Evolutionary conservation across 2,113 vertebrate genomes (phyloP).

Genomic region (Lophius piscatorius): DNA sequence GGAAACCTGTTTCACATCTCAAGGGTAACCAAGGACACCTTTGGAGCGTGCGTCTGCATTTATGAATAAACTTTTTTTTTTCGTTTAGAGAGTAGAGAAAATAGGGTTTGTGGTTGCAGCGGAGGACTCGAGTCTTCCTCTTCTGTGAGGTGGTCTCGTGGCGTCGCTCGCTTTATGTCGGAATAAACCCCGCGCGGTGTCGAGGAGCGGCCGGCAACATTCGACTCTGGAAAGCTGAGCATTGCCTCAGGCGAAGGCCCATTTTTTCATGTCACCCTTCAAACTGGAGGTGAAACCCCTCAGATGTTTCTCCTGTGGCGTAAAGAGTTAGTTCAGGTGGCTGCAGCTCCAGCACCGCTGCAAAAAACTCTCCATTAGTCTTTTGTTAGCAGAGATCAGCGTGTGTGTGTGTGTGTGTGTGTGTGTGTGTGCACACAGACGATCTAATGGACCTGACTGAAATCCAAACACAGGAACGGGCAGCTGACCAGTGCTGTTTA

Average conservation of each 20-base stretch:
- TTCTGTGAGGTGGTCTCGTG: too few relatives aligned
- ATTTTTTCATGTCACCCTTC: neutral
- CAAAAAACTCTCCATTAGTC: conserved; percentile 60
- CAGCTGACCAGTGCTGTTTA: conserved; percentile 67
- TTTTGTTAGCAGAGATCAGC: conserved; percentile 52
- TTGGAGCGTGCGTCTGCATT: conserved; percentile 44
- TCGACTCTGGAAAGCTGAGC: too few relatives aligned
- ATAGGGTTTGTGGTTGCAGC: too few relatives aligned
- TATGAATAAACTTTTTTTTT: conserved; percentile 13
- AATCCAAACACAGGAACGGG: conserved; percentile 72
- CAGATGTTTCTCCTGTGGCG: conserved; percentile 1
- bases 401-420: conserved; percentile 22
- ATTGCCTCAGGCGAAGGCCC: too few relatives aligned
- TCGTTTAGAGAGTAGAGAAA: too few relatives aligned
- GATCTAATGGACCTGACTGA: conserved; percentile 68
- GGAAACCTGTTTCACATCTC: conserved; percentile 65
- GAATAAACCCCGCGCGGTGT: neutral
- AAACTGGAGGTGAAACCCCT: conserved; percentile 14
- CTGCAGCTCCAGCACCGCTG: conserved; percentile 35
- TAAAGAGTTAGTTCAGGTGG: conserved; percentile 38
- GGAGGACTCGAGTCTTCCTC: too few relatives aligned
- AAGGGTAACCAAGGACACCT: conserved; percentile 56
- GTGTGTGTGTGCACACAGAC: conserved; percentile 52
- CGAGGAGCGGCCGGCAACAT: neutral
- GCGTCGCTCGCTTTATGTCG: too few relatives aligned